These are phyloP conservation scores for Sycophaga agraensis DNA, from an alignment of 1,140 invertebrate species.

Conservation along the genomic window DNA sequence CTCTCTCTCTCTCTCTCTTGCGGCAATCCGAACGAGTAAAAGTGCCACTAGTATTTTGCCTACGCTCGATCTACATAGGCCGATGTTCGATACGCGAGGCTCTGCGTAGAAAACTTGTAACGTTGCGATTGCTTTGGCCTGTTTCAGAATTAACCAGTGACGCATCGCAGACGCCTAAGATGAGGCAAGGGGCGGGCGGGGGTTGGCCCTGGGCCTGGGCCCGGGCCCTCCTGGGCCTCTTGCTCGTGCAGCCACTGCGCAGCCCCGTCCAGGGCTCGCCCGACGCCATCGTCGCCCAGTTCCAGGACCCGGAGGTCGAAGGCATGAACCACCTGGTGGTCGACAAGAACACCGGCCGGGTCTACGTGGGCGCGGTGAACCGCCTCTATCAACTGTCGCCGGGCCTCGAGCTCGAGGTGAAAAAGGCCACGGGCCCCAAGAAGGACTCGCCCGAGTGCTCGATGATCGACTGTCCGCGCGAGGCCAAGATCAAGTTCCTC, in stretches of 20 bases:
- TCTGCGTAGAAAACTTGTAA: too few relatives aligned
- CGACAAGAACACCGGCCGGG: conserved; percentile 86
- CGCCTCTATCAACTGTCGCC: conserved; percentile 88
- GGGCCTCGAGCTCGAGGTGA: conserved; percentile 76
- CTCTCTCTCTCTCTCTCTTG: too few relatives aligned
- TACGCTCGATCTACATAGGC: too few relatives aligned
- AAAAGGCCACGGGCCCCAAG: conserved; percentile 84
- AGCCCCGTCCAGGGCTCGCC: conserved; percentile 52
- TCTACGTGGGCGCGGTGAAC: conserved; percentile 94
- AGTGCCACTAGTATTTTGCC: too few relatives aligned
- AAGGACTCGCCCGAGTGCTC: conserved; percentile 89
- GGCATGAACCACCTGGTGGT: conserved; percentile 85
- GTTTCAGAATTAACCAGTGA: conserved; percentile 16
- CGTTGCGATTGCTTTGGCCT: too few relatives aligned
- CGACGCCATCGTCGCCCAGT: conserved; percentile 67
- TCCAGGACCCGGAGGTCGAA: conserved; percentile 63
- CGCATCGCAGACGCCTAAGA: conserved; percentile 18
- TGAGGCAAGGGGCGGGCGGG: conserved; percentile 21
- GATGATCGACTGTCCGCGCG: conserved; percentile 76
- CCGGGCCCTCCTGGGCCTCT: conserved; percentile 27
- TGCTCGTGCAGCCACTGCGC: conserved; percentile 49
- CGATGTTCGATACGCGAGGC: too few relatives aligned
- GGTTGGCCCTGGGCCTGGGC: conserved; percentile 17
- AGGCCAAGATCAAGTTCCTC: conserved; percentile 70
- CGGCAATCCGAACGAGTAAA: too few relatives aligned